A percentile compares a stretch with the other conserved stretches of the same genome.
These are phyloP conservation scores for Montipora efflorescens DNA, from an alignment of 64 coral and sea anemone genomes.

Conservation along the genomic window DNA sequence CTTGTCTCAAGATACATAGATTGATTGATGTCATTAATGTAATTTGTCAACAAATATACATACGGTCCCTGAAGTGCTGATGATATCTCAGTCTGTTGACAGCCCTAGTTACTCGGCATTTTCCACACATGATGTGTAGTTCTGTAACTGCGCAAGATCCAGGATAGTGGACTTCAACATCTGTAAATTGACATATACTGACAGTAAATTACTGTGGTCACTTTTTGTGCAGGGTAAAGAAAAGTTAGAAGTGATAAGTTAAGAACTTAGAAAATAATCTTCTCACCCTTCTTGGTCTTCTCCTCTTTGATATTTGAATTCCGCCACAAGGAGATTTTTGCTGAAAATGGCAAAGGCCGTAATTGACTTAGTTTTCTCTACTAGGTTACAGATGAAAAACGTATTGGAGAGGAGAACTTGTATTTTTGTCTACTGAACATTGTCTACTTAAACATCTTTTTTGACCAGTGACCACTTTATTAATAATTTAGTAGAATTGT, in stretches of 20 bases:
- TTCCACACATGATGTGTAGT: constrained; percentile 28
- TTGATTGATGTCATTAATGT: not conserved
- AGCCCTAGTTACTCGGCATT: not conserved
- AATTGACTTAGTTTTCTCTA: not conserved
- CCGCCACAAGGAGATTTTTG: not conserved
- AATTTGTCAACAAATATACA: not conserved
- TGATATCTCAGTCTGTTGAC: not conserved
- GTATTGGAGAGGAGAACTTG: not conserved
- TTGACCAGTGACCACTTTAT: not conserved
- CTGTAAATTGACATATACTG: not conserved
- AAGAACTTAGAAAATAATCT: not conserved
- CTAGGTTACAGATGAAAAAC: not conserved
- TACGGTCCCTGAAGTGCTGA: not conserved
- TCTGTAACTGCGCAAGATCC: not conserved
- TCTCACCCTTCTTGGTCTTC: constrained; percentile 11
- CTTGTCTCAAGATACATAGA: not conserved
- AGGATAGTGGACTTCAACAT: constrained; percentile 12
- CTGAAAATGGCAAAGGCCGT: not conserved
- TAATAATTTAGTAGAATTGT: not conserved
- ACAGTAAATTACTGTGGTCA: not conserved
- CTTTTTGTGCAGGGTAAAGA: not conserved
- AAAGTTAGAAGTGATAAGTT: not conserved
- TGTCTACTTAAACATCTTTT: constrained; percentile 2
- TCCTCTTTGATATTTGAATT: not conserved
- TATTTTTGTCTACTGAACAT: not conserved